Evolutionary conservation across 2,113 vertebrate species (phyloP).

Genomic region (Caretta caretta): DNA sequence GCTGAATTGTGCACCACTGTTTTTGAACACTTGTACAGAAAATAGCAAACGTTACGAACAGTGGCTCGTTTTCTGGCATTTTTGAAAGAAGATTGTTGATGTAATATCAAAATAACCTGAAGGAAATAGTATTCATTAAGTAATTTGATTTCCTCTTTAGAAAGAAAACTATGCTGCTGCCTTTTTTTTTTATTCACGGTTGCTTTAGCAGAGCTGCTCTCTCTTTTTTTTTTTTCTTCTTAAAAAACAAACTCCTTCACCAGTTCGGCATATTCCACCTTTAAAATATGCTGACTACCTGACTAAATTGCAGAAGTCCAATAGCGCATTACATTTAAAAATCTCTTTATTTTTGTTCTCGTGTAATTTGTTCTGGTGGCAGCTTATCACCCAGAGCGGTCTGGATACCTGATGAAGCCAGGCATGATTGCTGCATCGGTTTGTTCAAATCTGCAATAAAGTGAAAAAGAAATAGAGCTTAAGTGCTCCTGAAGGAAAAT

Average conservation of each 20-base stretch:
- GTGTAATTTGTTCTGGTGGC: background rate
- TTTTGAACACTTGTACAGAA: too few relatives aligned
- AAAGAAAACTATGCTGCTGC: background rate
- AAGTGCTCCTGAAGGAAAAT: background rate
- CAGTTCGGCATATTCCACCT: background rate
- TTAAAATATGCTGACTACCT: background rate
- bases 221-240: background rate
- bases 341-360: background rate
- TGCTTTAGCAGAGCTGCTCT: background rate
- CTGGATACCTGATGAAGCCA: background rate
- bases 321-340: background rate
- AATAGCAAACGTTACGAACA: background rate
- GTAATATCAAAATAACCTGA: fast-evolving
- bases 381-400: background rate
- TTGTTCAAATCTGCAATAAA: background rate
- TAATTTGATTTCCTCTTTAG: background rate
- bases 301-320: background rate
- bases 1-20: background rate
- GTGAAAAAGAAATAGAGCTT: background rate
- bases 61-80: background rate
- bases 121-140: background rate
- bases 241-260: background rate
- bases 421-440: background rate
- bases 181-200: background rate
- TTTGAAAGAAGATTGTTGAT: background rate